A percentile compares a stretch with the other conserved stretches of the same genome.
Conservation (phyloP, 2,888 invertebrate genomes). For the Ophion slaviceki region DNA sequence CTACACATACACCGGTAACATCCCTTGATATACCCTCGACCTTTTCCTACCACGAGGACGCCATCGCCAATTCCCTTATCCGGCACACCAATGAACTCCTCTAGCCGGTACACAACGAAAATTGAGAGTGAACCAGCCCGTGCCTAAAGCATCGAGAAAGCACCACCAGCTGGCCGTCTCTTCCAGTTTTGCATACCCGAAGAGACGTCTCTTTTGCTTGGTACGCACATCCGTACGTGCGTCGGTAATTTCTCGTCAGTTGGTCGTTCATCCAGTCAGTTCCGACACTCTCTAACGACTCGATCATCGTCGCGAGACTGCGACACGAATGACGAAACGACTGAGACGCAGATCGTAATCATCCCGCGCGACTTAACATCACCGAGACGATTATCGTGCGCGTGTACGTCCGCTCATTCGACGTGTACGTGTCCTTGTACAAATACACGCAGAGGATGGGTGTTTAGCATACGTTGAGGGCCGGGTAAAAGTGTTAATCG, state of each 20-base stretch:
- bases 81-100: neutral
- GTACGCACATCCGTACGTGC: neutral
- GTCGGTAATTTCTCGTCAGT: constrained; percentile 46
- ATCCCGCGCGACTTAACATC: neutral
- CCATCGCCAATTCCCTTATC: neutral
- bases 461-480: neutral
- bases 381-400: neutral
- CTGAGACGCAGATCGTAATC: neutral
- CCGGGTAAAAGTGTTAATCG: constrained; percentile 41
- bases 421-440: neutral
- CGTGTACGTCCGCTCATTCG: neutral
- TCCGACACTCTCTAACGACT: constrained; percentile 36
- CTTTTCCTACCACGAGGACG: neutral
- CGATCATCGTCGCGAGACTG: constrained; percentile 41
- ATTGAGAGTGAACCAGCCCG: neutral
- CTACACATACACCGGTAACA: neutral
- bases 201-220: constrained; percentile 10
- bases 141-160: neutral
- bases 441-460: neutral
- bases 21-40: neutral
- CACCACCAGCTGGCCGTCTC: neutral
- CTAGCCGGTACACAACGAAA: constrained; percentile 10
- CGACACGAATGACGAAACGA: neutral
- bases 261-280: neutral
- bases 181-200: neutral